These are phyloP conservation scores for Vulpes ferrilata DNA, from an alignment of 2,113 vertebrate species.

Conservation along the genomic window DNA sequence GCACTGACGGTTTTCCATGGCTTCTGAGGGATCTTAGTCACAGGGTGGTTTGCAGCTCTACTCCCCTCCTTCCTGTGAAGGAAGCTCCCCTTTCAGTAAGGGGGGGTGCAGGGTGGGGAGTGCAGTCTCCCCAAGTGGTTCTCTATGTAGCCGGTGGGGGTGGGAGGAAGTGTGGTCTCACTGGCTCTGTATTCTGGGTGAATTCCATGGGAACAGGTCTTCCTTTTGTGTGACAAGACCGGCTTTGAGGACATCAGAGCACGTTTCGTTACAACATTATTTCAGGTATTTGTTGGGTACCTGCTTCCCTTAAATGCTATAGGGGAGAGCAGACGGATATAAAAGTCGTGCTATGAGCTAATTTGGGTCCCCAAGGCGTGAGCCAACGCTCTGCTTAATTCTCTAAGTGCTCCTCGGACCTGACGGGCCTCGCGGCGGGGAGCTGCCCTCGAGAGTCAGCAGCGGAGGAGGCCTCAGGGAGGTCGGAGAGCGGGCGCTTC, in stretches of 20 bases:
- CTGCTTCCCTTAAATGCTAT: constrained; percentile 25
- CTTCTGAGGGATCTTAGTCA: background rate
- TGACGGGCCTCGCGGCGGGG: too few relatives aligned
- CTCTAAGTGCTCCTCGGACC: background rate
- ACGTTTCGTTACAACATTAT: constrained; percentile 27
- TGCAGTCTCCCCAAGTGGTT: background rate
- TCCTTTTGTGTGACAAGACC: background rate
- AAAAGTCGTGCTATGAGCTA: constrained; percentile 36
- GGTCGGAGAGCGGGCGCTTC: too few relatives aligned
- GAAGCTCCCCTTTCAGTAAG: background rate
- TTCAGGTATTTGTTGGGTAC: constrained; percentile 10
- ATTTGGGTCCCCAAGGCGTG: constrained; percentile 23
- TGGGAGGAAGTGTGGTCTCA: background rate
- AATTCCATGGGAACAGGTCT: background rate
- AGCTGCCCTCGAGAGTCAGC: background rate
- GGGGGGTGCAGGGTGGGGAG: background rate
- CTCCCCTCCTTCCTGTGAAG: background rate
- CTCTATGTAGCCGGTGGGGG: background rate
- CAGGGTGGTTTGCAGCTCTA: background rate
- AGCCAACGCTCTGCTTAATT: background rate
- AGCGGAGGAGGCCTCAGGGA: accelerated
- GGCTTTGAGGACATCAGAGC: background rate
- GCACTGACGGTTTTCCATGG: too few relatives aligned
- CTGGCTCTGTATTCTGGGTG: background rate
- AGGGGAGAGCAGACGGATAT: background rate